Percentiles rank a stretch among this genome's conserved stretches.
phyloP scores from a whole-genome alignment of 2,888 invertebrate genomes.

The Chrysotoxum bicinctum region DNA sequence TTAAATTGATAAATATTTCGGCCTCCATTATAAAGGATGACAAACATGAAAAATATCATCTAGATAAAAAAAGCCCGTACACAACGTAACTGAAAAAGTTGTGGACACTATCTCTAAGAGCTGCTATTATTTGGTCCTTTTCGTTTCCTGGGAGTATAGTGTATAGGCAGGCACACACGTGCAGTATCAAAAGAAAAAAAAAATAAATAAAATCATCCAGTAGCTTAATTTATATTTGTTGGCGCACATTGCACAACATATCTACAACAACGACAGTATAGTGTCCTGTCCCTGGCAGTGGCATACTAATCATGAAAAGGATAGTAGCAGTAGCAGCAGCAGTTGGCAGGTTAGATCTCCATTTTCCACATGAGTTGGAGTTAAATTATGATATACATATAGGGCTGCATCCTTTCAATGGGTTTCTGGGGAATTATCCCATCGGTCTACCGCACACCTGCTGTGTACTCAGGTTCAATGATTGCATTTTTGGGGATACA shows the following conservation, averaged over 20 bases:
- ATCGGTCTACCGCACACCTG: slow-evolving; percentile 33
- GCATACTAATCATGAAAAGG: slow-evolving; percentile 22
- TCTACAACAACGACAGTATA: not conserved
- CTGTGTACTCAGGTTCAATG: slow-evolving; percentile 28
- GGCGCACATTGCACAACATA: slow-evolving; percentile 35
- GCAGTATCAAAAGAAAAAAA: not conserved
- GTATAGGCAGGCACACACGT: slow-evolving; percentile 2
- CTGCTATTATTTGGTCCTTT: slow-evolving; percentile 21
- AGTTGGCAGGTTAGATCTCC: slow-evolving; percentile 58
- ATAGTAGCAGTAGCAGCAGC: slow-evolving; percentile 11
- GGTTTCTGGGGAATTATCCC: slow-evolving; percentile 39
- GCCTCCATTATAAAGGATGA: not conserved
- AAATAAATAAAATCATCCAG: slow-evolving; percentile 5
- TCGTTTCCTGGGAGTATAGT: slow-evolving; percentile 18
- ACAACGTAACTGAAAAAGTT: slow-evolving; percentile 9
- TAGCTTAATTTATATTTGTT: slow-evolving; percentile 60
- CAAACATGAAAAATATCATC: not conserved
- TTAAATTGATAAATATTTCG: slow-evolving; percentile 12
- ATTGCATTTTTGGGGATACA: slow-evolving; percentile 34
- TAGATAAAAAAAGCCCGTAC: not conserved
- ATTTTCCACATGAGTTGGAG: slow-evolving; percentile 53
- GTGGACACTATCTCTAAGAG: slow-evolving; percentile 46
- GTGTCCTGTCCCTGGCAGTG: slow-evolving; percentile 36
- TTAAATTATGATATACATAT: slow-evolving; percentile 56
- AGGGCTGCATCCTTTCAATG: slow-evolving; percentile 24